phyloP scores from a whole-genome alignment of 2,113 vertebrate species.

The Upupa epops region DNA sequence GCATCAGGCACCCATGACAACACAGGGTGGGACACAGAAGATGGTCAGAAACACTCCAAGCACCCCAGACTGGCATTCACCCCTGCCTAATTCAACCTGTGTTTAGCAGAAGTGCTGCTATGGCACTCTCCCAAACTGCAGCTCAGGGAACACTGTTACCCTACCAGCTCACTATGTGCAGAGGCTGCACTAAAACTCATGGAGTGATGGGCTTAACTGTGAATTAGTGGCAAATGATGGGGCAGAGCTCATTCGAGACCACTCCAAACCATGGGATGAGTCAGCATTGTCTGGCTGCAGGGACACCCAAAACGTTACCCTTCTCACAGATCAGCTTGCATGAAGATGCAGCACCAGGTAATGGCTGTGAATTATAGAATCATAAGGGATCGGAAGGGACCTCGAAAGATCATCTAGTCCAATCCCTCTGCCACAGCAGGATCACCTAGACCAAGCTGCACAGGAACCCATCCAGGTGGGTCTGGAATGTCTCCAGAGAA shows the following conservation, averaged over 20 bases:
- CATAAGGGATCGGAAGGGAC: too few species aligned
- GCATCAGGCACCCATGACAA: not conserved
- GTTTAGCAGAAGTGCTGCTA: not conserved
- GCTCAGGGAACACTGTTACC: accelerated
- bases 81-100: not conserved
- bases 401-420: too few species aligned
- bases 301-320: accelerated
- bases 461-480: too few species aligned
- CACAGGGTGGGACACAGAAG: accelerated
- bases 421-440: too few species aligned
- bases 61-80: accelerated
- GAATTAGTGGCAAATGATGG: not conserved
- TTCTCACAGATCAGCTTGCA: not conserved
- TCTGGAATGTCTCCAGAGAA: too few species aligned
- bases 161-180: not conserved
- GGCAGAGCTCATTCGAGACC: not conserved
- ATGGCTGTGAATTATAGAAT: too few species aligned
- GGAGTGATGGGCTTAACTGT: not conserved
- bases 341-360: accelerated
- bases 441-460: too few species aligned
- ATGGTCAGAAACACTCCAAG: not conserved
- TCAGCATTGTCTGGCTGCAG: not conserved
- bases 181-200: accelerated
- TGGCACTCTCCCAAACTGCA: not conserved
- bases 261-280: accelerated